Evolutionary conservation across 1,140 invertebrate genomes (phyloP), one percentile per base, ranked within the genome.

Genomic region (Bombus waltoni): DNA sequence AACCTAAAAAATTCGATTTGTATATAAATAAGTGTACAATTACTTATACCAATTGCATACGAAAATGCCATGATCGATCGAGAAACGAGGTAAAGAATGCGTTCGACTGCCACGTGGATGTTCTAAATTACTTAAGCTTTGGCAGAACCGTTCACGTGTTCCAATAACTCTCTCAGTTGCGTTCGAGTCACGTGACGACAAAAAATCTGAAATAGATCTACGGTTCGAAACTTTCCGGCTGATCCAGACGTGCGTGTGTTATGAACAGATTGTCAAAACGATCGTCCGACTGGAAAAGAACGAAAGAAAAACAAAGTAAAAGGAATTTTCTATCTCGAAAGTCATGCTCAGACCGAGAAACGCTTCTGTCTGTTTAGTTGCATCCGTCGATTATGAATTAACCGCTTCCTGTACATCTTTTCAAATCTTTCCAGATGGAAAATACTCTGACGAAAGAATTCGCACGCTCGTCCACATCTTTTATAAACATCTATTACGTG

Each of bases 151-250:
- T n/a, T 42, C 11, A 40, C 35, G 28, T 18, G 22, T 15, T 40
- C 38, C 25, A 3, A 3, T n/a, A 42, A 40, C 5, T 44, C 6
- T 72, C 40, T 28, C 28, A 3, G 40, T 72, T 44, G 25, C 15
- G 70, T 44, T 72, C 44, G 53, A 75, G 35, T 75, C 44, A 75
- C 73, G 73, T 75, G 57, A 75, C 44, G n/a, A 57, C 32, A 38
- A 75, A 57, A 47, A 75, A 75, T 11, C 44, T 35, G n/a, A 75
- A 53, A 75, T 47, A 75, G 47, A 75, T 75, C 28, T 75, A 75
- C 32, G 10, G 32, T 53, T 75, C 44, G 4, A 74, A 57, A 28
- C 10, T 53, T 75, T 53, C 22, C 22, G 32, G 9, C 22, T 2
- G 32, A 35, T 9, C 32, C 25, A 13, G 22, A 15, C 40, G 40